Evolutionary conservation across 2,888 invertebrate genomes (phyloP).

Genomic region (Gymnoscelis rufifasciata): DNA sequence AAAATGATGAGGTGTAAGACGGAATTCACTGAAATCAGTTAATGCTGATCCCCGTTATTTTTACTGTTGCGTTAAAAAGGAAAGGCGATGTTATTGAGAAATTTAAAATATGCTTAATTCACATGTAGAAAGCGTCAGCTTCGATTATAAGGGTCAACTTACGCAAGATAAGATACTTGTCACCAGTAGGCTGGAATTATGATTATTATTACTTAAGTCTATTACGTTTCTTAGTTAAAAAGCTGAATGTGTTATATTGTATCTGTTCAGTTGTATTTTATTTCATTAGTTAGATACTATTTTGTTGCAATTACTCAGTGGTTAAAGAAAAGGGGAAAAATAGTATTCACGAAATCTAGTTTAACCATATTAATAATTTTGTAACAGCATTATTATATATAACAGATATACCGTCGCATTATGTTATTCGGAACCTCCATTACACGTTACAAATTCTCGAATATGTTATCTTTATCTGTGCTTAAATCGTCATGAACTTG

Average conservation of each 20-base stretch:
- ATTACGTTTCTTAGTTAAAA: too few relatives aligned
- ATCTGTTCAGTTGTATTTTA: not conserved
- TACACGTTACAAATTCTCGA: slow-evolving; percentile 10
- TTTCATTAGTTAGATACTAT: too few relatives aligned
- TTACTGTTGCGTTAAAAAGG: slow-evolving; percentile 30
- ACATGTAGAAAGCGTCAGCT: slow-evolving; percentile 61
- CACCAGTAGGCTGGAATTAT: slow-evolving; percentile 42
- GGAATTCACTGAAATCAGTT: slow-evolving; percentile 28
- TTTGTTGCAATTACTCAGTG: too few relatives aligned
- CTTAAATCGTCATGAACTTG: slow-evolving; percentile 30
- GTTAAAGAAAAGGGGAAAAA: too few relatives aligned
- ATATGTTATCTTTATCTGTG: slow-evolving; percentile 11
- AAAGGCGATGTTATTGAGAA: slow-evolving; percentile 29
- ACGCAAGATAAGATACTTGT: slow-evolving; percentile 52
- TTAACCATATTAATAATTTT: too few relatives aligned
- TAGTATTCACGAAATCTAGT: too few relatives aligned
- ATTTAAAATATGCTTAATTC: slow-evolving; percentile 38
- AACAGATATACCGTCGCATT: not conserved
- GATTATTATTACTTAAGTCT: slow-evolving; percentile 1
- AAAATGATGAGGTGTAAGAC: slow-evolving; percentile 40
- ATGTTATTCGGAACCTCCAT: not conserved
- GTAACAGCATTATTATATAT: not conserved
- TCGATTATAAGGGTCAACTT: slow-evolving; percentile 58
- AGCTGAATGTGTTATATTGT: not conserved
- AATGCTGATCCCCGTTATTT: slow-evolving; percentile 20